A percentile compares a stretch with the other conserved stretches of the same genome.
Evolutionary conservation across 2,797 vertebrate genomes (phyloP).

Genomic region (Garrulus glandarius): DNA sequence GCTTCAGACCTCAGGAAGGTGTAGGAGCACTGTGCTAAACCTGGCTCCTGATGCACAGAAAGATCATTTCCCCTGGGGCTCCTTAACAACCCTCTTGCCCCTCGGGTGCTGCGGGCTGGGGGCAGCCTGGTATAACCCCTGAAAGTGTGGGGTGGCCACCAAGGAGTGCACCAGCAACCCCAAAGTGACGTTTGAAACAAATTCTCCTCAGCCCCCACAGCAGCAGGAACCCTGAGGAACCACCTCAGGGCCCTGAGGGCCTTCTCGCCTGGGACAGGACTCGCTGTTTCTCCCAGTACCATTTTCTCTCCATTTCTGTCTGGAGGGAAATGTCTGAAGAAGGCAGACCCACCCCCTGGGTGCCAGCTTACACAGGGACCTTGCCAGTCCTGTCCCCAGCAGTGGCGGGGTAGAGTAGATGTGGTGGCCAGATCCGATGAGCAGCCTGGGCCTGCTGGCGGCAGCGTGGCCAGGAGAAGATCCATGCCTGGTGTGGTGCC

Average conservation of each 20-base stretch:
- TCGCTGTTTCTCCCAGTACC: neutral
- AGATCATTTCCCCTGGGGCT: neutral
- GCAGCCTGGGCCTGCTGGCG: accelerated
- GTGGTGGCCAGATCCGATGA: accelerated
- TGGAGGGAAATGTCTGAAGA: neutral
- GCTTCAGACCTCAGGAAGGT: accelerated
- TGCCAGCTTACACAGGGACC: neutral
- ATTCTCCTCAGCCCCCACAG: no score
- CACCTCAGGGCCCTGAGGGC: neutral
- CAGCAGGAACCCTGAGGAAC: accelerated
- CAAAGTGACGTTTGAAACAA: neutral
- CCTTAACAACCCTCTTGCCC: neutral
- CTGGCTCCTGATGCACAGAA: neutral
- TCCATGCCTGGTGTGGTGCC: accelerated
- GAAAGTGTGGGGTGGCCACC: neutral
- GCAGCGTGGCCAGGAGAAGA: accelerated
- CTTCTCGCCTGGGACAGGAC: accelerated
- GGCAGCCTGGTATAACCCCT: accelerated
- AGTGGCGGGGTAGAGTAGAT: accelerated
- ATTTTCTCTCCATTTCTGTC: neutral
- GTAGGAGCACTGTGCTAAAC: accelerated
- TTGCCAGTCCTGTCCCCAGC: neutral
- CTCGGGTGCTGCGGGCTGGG: neutral
- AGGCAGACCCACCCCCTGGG: accelerated
- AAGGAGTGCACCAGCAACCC: accelerated